Conservation (phyloP, 2,113 vertebrate genomes). For the Crypturellus undulatus region DNA sequence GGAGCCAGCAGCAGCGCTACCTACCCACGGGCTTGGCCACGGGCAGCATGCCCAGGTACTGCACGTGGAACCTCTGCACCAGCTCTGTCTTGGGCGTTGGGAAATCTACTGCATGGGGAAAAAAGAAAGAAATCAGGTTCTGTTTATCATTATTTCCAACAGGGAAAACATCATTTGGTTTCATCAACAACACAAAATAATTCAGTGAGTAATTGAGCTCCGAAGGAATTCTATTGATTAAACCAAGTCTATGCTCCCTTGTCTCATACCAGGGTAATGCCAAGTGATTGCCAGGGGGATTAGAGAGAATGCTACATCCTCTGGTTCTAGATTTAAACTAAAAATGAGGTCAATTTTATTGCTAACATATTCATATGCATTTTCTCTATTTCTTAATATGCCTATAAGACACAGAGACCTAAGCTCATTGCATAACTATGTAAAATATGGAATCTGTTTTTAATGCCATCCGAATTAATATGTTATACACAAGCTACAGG, state of each 20-base stretch:
- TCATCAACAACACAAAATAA: not conserved
- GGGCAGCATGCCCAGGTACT: conserved; percentile 91
- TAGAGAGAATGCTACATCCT: not conserved
- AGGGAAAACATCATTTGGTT: not conserved
- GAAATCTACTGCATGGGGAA: conserved; percentile 89
- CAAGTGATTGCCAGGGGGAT: not conserved
- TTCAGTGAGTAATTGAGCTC: not conserved
- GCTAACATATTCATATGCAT: not conserved
- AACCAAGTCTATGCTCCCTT: not conserved
- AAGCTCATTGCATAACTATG: not conserved
- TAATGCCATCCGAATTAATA: not conserved
- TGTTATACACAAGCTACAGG: not conserved
- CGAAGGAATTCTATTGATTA: not conserved
- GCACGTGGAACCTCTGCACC: conserved; percentile 96
- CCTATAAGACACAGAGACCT: not conserved
- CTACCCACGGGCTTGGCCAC: conserved; percentile 93
- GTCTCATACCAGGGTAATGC: not conserved
- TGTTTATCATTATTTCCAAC: conserved; percentile 29
- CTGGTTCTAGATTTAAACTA: not conserved
- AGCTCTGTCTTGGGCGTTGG: conserved; percentile 97
- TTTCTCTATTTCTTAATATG: not conserved
- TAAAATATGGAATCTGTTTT: not conserved
- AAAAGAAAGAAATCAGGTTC: not conserved
- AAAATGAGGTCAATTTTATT: not conserved
- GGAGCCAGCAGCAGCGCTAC: not conserved